phyloP scores from a whole-genome alignment of 2,113 vertebrate genomes.

The Brachyhypopomus occidentalis region DNA sequence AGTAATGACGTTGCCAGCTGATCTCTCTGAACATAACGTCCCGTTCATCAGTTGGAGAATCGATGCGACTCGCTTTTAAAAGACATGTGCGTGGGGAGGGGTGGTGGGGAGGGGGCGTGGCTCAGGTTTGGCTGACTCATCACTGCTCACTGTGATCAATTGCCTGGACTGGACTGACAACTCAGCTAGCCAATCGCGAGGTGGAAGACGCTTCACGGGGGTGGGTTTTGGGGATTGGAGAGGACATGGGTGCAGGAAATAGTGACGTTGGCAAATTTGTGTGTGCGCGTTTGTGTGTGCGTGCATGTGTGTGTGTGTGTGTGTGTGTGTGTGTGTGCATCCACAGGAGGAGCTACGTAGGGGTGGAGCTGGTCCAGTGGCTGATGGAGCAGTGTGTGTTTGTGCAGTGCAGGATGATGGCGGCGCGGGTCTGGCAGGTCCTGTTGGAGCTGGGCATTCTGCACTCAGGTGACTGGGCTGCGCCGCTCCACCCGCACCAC shows the following conservation, averaged over 20 bases:
- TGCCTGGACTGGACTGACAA: slow-evolving; percentile 16
- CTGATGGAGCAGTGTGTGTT: slow-evolving; percentile 91
- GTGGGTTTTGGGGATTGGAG: not conserved
- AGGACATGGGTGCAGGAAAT: not conserved
- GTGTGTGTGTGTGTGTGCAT: slow-evolving; percentile 49
- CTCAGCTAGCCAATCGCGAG: not conserved
- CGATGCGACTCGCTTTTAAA: not conserved
- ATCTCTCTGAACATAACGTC: not conserved
- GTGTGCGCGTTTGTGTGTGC: not conserved
- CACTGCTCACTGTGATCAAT: slow-evolving; percentile 12
- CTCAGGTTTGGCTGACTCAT: slow-evolving; percentile 21
- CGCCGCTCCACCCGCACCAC: not conserved
- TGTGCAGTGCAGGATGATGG: slow-evolving; percentile 86
- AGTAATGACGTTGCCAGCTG: slow-evolving; percentile 18
- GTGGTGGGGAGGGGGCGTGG: not conserved
- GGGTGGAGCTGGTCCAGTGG: slow-evolving; percentile 96
- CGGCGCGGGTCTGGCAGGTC: slow-evolving; percentile 91
- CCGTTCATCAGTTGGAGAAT: not conserved
- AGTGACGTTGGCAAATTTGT: not conserved
- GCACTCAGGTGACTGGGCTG: slow-evolving; percentile 81
- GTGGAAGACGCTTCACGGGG: not conserved
- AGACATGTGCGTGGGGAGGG: not conserved
- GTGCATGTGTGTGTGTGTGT: slow-evolving; percentile 27
- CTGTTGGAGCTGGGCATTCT: slow-evolving; percentile 94
- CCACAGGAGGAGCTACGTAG: slow-evolving; percentile 89